These are phyloP conservation scores for Danio tinwini DNA, from an alignment of 2,797 vertebrate species.

Conservation along the genomic window DNA sequence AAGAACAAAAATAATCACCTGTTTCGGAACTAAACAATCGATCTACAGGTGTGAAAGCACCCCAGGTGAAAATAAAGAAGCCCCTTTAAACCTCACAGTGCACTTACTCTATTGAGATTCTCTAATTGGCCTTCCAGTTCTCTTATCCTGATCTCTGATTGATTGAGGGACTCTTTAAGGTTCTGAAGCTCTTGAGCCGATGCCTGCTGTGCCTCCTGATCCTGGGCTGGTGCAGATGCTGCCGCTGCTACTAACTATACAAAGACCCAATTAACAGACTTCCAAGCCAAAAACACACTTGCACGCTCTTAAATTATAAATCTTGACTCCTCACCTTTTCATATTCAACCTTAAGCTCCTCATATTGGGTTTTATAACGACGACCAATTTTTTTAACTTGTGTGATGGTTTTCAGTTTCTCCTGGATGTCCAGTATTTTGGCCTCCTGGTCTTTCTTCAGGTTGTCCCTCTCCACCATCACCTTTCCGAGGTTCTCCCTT, in stretches of 20 bases:
- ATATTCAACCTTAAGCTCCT: slow-evolving; percentile 92
- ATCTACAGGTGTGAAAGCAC: too few species aligned
- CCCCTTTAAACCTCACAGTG: not conserved
- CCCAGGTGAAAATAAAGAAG: too few species aligned
- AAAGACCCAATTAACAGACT: not conserved
- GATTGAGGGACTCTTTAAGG: slow-evolving; percentile 83
- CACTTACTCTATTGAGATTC: slow-evolving; percentile 85
- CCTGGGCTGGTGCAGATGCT: slow-evolving; percentile 81
- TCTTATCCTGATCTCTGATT: slow-evolving; percentile 84
- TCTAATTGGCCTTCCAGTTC: slow-evolving; percentile 89
- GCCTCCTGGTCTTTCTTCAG: slow-evolving; percentile 84
- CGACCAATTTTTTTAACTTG: slow-evolving; percentile 98
- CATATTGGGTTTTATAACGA: slow-evolving; percentile 95
- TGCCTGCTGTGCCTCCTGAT: slow-evolving; percentile 86
- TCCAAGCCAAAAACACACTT: not conserved
- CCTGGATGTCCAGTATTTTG: slow-evolving; percentile 87
- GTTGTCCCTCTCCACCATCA: slow-evolving; percentile 82
- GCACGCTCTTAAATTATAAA: not conserved
- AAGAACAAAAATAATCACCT: too few species aligned
- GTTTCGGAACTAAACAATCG: too few species aligned
- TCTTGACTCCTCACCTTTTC: slow-evolving; percentile 82
- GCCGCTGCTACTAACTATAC: slow-evolving; percentile 80
- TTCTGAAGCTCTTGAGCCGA: slow-evolving; percentile 88
- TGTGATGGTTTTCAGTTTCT: slow-evolving; percentile 90
- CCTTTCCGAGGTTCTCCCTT: slow-evolving; percentile 83